Evolutionary conservation across 2,888 invertebrate species (phyloP).

Genomic region (Cyclophora albipunctata): DNA sequence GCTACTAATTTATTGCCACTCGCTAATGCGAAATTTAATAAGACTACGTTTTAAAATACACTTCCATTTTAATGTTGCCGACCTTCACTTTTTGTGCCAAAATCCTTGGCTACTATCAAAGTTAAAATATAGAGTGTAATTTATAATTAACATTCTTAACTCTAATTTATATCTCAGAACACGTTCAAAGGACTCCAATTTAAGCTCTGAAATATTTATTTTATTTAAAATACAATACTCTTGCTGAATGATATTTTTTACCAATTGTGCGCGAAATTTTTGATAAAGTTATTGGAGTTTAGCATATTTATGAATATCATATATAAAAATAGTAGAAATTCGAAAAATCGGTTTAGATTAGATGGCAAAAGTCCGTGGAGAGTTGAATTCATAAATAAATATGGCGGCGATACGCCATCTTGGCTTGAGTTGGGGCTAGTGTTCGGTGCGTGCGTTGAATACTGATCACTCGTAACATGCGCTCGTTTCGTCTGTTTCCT

Average conservation of each 20-base stretch:
- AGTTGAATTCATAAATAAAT: slow-evolving; percentile 49
- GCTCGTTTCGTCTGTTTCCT: slow-evolving; percentile 5
- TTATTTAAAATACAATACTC: too few species aligned
- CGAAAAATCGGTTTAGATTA: slow-evolving; percentile 30
- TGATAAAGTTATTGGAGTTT: too few species aligned
- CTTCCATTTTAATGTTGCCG: slow-evolving; percentile 13
- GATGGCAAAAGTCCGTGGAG: slow-evolving; percentile 34
- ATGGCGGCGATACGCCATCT: slow-evolving; percentile 39
- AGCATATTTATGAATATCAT: too few species aligned
- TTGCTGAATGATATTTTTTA: too few species aligned
- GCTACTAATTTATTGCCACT: slow-evolving; percentile 45
- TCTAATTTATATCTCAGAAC: too few species aligned
- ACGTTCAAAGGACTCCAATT: too few species aligned
- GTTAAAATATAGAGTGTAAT: not conserved
- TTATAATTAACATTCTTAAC: too few species aligned
- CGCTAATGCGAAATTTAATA: slow-evolving; percentile 53
- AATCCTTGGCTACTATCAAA: not conserved
- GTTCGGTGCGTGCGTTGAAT: slow-evolving; percentile 38
- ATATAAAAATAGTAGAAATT: slow-evolving; percentile 11
- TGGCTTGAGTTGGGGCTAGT: slow-evolving; percentile 23
- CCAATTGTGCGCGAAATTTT: too few species aligned
- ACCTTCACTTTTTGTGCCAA: slow-evolving; percentile 8
- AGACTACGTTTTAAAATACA: slow-evolving; percentile 28
- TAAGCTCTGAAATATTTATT: too few species aligned
- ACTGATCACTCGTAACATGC: slow-evolving; percentile 18